A percentile compares a stretch with the other conserved stretches of the same genome.
Evolutionary conservation across 1,140 invertebrate species (phyloP).

Genomic region (Drosophila subobscura): DNA sequence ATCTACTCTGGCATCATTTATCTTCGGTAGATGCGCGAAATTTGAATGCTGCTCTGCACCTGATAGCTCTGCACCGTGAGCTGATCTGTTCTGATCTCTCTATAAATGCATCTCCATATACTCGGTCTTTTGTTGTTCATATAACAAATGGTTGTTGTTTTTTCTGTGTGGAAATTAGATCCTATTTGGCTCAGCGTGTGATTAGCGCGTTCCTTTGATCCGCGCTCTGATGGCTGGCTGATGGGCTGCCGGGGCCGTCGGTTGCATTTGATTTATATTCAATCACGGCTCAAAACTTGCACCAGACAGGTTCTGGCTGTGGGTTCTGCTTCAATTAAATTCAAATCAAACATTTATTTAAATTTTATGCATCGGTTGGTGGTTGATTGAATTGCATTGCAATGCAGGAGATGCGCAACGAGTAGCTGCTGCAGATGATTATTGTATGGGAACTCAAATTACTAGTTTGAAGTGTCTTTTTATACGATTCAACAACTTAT

Average conservation of each 20-base stretch:
- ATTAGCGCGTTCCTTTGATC: slow-evolving; percentile 78
- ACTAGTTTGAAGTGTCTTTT: not conserved
- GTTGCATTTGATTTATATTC: slow-evolving; percentile 76
- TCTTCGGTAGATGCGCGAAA: slow-evolving; percentile 74
- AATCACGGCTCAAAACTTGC: slow-evolving; percentile 44
- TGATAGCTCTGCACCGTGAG: not conserved
- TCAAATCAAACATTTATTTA: slow-evolving; percentile 82
- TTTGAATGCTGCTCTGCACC: slow-evolving; percentile 58
- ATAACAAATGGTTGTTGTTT: slow-evolving; percentile 57
- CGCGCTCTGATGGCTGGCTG: slow-evolving; percentile 14
- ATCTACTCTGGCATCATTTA: slow-evolving; percentile 67
- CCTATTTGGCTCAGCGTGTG: slow-evolving; percentile 80
- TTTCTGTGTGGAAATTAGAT: slow-evolving; percentile 77
- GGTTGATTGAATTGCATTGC: slow-evolving; percentile 68
- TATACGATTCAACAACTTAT: too few species aligned
- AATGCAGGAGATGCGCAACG: not conserved
- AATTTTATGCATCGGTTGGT: slow-evolving; percentile 78
- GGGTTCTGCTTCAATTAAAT: slow-evolving; percentile 66
- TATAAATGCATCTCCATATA: slow-evolving; percentile 61
- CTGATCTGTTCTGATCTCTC: slow-evolving; percentile 63
- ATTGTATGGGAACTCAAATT: not conserved
- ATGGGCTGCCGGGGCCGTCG: slow-evolving; percentile 10
- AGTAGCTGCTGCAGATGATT: slow-evolving; percentile 30
- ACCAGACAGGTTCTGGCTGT: slow-evolving; percentile 28
- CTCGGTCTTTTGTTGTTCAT: slow-evolving; percentile 13